phyloP scores from a whole-genome alignment of 1,140 invertebrate genomes.

The Bombyx mori region ASM3026992v2 NC_085112.1:5109001-5109500 shows the following conservation, averaged over 20 bases:
- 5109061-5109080: conserved; percentile 73
- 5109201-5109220: conserved; percentile 70
- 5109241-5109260: conserved; percentile 48
- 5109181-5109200: conserved; percentile 67
- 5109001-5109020: conserved; percentile 54
- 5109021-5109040: conserved; percentile 56
- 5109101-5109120: conserved; percentile 72
- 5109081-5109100: conserved; percentile 73
- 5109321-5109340: too few relatives aligned
- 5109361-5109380: too few relatives aligned
- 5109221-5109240: conserved; percentile 70
- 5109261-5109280: conserved; percentile 69
- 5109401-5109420: background rate
- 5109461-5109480: conserved; percentile 49
- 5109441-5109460: conserved; percentile 27
- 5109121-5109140: conserved; percentile 72
- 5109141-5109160: conserved; percentile 61
- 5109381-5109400: too few relatives aligned
- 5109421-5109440: conserved; percentile 1
- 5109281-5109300: conserved; percentile 53
- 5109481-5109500: conserved; percentile 67
- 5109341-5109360: too few relatives aligned
- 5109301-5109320: conserved; percentile 37
- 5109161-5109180: conserved; percentile 68
- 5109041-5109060: conserved; percentile 74